Base-by-base conservation (phyloP, 2,113 vertebrate genomes). In the Aldabrachelys gigantea region DNA sequence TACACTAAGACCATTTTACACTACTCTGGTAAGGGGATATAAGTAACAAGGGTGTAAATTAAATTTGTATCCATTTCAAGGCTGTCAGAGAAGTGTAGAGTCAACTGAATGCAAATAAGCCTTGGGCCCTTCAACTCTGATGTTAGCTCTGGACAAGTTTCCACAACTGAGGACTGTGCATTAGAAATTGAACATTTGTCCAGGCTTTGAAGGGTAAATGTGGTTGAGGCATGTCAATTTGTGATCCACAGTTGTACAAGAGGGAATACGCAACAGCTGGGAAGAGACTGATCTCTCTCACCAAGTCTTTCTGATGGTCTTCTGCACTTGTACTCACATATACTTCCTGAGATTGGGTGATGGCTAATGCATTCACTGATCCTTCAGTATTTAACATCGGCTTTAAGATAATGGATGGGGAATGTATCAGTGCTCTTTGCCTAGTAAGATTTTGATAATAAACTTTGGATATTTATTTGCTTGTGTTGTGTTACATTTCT, bases 241-340 rank as follows among this genome's bases (percentile, higher is more conserved):
- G 31, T 97, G 90, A 98, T 97, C 87, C 96, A 97, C 97, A 98
- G 97, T 97, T 97, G 85, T 95, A 93, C 97, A 95, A 97, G 95
- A 97, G 87, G 95, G 96, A 97, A 94, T 94, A 96, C 95, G 94
- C 84, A 97, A 96, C 97, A 92, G 95, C 94, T 97, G 97, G 96
- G 89, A 95, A 97, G 95, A 96, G 57, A 92, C 96, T 93, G 96
- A 94, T 52, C 88, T 2, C 27, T 94, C 84, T 93, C 96, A 88
- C 82, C 94, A 96, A 86, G 91, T 97, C 92, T 97, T 97, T 95
- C 52, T 97, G 78, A 90, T 90, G 81, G 0, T 29, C 87, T 83
- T 97, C 87, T 97, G 86, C 87, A 50, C 93, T 97, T 97, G 79
- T 27, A 53, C 44, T 89, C 96, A 75, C 35, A 87, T 96, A 7